phyloP scores from a whole-genome alignment of 2,113 vertebrate species.

The Lanius ludovicianus region DNA sequence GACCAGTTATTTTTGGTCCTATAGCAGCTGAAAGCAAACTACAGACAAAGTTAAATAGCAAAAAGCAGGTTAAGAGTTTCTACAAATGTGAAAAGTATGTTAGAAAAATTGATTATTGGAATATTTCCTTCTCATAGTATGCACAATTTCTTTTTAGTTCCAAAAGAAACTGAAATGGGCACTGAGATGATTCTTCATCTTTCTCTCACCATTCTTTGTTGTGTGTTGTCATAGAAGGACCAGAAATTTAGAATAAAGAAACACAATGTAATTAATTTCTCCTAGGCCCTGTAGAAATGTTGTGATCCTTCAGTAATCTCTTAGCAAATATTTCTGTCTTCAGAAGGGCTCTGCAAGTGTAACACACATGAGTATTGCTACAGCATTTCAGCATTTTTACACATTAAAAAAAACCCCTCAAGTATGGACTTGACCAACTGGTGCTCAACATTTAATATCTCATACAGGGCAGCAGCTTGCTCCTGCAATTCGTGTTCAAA shows the following conservation, averaged over 20 bases:
- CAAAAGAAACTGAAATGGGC: not conserved
- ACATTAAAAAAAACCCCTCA: fast-evolving
- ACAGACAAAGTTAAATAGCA: not conserved
- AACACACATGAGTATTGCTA: not conserved
- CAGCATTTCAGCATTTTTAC: not conserved
- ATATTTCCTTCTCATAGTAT: not conserved
- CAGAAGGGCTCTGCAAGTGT: not conserved
- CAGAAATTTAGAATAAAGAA: not conserved
- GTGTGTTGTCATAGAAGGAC: not conserved
- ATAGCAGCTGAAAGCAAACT: not conserved
- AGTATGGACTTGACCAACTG: not conserved
- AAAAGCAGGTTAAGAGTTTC: not conserved
- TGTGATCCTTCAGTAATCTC: not conserved
- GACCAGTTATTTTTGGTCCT: not conserved
- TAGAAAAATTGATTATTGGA: not conserved
- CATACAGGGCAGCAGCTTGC: not conserved
- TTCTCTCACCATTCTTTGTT: not conserved
- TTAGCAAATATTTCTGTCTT: not conserved
- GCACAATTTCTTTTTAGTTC: not conserved
- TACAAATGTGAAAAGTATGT: not conserved
- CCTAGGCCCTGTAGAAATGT: not conserved
- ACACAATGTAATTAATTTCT: fast-evolving
- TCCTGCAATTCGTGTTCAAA: not conserved
- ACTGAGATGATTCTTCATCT: not conserved
- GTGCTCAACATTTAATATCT: not conserved